Evolutionary conservation across 1,140 invertebrate species (phyloP).

Genomic region (Drosophila gunungcola): DNA sequence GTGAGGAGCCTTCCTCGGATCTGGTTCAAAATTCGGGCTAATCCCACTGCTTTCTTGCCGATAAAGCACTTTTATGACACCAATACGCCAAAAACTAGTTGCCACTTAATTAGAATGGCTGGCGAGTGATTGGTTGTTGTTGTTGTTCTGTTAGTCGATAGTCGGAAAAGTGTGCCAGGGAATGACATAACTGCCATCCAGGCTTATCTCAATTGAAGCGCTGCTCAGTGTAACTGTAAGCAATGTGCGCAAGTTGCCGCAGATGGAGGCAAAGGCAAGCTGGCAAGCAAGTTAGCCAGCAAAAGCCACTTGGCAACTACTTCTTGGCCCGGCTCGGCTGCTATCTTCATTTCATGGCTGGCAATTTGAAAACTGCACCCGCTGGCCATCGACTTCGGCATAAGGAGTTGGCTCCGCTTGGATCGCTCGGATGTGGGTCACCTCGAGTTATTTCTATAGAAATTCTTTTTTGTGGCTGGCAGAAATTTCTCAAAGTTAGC

Average conservation of each 20-base stretch:
- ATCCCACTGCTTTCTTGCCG: constrained; percentile 44
- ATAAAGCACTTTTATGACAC: constrained; percentile 65
- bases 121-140: constrained; percentile 48
- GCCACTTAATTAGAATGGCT: constrained; percentile 74
- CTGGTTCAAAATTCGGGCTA: constrained; percentile 55
- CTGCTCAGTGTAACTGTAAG: constrained; percentile 75
- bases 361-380: constrained; percentile 74
- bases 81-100: constrained; percentile 48
- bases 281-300: constrained; percentile 23
- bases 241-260: constrained; percentile 50
- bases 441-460: constrained; percentile 71
- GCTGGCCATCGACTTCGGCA: constrained; percentile 58
- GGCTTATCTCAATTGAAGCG: constrained; percentile 77
- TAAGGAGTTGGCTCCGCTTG: constrained; percentile 49
- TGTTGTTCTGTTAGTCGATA: constrained; percentile 3
- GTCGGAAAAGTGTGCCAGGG: constrained; percentile 54
- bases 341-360: constrained; percentile 72
- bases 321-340: constrained; percentile 16
- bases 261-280: constrained; percentile 38
- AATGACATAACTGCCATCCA: constrained; percentile 72
- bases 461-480: constrained; percentile 68
- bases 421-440: constrained; percentile 50
- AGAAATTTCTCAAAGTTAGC: constrained; percentile 64
- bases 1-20: constrained; percentile 13
- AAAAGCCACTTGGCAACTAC: constrained; percentile 40